phyloP scores from a whole-genome alignment of 2,113 vertebrate species.

The Tupaia tana region DNA sequence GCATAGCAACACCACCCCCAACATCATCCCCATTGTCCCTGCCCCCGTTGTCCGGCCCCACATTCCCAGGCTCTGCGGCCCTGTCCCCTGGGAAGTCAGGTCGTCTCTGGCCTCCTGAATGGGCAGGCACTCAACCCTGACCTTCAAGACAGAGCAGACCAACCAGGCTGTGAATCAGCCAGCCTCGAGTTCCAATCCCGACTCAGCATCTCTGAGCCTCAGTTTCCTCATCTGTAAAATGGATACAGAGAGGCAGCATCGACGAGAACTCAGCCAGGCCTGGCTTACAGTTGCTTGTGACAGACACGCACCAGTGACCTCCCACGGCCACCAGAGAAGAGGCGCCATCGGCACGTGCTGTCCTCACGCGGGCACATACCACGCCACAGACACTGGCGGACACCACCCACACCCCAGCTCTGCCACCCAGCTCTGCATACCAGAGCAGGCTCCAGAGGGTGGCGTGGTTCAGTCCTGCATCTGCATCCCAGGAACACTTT shows the following conservation, averaged over 20 bases:
- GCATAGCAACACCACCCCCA: background rate
- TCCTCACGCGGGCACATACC: fast-evolving
- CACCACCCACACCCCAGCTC: no score
- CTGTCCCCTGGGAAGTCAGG: background rate
- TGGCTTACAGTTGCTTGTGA: fast-evolving
- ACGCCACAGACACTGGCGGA: fast-evolving
- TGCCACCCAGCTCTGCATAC: background rate
- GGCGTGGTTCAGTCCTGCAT: background rate
- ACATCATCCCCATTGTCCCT: background rate
- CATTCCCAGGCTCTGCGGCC: background rate
- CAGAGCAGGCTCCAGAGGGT: background rate
- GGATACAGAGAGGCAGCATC: background rate
- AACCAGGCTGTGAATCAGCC: background rate
- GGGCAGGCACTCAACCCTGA: background rate
- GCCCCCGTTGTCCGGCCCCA: no score
- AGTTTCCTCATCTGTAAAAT: background rate
- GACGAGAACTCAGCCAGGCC: background rate
- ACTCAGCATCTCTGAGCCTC: background rate
- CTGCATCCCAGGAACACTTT: background rate
- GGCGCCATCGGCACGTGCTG: fast-evolving
- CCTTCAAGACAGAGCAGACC: background rate
- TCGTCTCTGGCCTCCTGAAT: background rate
- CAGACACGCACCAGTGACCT: background rate
- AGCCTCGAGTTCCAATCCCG: background rate
- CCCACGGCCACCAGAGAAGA: background rate